These are phyloP conservation scores for Nomada hirtipes DNA, from an alignment of 2,888 invertebrate species.

Conservation along the genomic window DNA sequence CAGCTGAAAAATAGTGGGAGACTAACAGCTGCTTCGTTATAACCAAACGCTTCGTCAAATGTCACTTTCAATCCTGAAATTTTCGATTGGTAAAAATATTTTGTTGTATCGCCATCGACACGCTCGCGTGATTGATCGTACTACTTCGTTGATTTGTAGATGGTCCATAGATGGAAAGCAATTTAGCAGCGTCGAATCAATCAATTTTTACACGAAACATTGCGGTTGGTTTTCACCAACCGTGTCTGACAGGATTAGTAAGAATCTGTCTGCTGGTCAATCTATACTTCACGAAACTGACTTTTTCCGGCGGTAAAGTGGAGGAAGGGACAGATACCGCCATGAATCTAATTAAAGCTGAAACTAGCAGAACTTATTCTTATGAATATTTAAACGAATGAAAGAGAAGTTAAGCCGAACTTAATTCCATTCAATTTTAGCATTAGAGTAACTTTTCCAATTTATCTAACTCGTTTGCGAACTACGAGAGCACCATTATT, in stretches of 20 bases:
- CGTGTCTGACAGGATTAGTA: not conserved
- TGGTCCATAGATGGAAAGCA: not conserved
- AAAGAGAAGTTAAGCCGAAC: not conserved
- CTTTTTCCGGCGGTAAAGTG: not conserved
- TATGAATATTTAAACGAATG: slow-evolving; percentile 47
- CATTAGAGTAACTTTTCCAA: slow-evolving; percentile 14
- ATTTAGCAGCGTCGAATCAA: not conserved
- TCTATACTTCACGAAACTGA: not conserved
- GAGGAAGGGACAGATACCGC: not conserved
- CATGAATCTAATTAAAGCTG: slow-evolving; percentile 21
- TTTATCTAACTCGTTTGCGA: not conserved
- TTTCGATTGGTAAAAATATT: slow-evolving; percentile 9
- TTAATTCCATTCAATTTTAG: slow-evolving; percentile 11
- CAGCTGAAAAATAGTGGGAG: slow-evolving; percentile 26
- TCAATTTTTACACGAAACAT: not conserved
- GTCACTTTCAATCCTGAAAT: slow-evolving; percentile 10
- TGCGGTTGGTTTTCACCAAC: not conserved
- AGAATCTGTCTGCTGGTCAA: not conserved
- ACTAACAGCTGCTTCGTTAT: slow-evolving; percentile 39
- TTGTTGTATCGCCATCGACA: not conserved
- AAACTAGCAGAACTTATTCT: slow-evolving; percentile 15
- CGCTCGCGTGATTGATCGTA: not conserved
- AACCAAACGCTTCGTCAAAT: slow-evolving; percentile 11
- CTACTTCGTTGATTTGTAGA: not conserved
- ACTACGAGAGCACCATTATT: not conserved